phyloP scores from a whole-genome alignment of 1,140 invertebrate genomes.

The Brachionus asplanchnoidis region DNA sequence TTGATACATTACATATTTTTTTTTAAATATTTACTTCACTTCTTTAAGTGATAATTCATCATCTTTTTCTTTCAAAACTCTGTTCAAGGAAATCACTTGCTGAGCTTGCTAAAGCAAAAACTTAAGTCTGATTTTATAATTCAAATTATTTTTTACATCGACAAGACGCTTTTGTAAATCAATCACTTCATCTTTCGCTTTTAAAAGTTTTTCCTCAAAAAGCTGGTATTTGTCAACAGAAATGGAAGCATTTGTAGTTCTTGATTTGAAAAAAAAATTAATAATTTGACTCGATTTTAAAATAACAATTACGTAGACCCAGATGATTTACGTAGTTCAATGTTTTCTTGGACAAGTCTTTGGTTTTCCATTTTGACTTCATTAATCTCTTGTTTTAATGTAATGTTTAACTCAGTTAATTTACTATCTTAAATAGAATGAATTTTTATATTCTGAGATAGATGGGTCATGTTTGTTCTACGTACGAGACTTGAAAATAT shows the following conservation, averaged over 20 bases:
- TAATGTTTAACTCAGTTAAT: not conserved
- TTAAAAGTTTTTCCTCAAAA: slow-evolving; percentile 31
- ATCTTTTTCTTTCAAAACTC: slow-evolving; percentile 76
- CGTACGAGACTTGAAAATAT: slow-evolving; percentile 29
- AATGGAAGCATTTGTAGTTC: not conserved
- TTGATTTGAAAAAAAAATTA: not conserved
- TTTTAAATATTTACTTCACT: slow-evolving; percentile 62
- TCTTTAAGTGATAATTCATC: slow-evolving; percentile 70
- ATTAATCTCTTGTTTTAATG: slow-evolving; percentile 12
- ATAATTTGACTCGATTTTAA: not conserved
- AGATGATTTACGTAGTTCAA: slow-evolving; percentile 2
- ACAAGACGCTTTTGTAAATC: slow-evolving; percentile 21
- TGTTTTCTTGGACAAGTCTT: slow-evolving; percentile 27
- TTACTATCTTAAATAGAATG: not conserved
- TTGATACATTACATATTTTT: no score
- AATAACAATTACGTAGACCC: not conserved
- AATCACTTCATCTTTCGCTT: slow-evolving; percentile 34
- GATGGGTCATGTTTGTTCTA: not conserved
- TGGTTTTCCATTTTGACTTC: slow-evolving; percentile 18
- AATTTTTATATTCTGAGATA: not conserved
- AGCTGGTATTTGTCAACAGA: not conserved
- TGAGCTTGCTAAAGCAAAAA: slow-evolving; percentile 66
- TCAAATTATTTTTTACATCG: not conserved
- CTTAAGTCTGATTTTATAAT: not conserved
- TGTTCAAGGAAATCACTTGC: slow-evolving; percentile 82